Evolutionary conservation across 2,113 vertebrate species (phyloP), one percentile per base, ranked within the genome.

Genomic region (Sarotherodon lohbergeri): DNA sequence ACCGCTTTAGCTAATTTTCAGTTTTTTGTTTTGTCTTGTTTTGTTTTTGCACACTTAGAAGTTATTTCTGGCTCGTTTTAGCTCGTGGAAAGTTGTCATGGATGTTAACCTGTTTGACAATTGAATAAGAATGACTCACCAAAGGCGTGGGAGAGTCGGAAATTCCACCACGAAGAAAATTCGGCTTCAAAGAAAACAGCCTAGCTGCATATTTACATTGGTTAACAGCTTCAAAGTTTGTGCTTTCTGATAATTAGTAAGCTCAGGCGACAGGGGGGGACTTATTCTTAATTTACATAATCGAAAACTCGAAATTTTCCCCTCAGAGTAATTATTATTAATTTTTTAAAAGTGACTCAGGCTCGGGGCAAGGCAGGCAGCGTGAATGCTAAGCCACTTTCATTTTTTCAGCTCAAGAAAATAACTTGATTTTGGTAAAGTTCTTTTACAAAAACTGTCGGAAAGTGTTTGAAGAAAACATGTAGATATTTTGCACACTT

Each of bases 281-380:
- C 81, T 78, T 93, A 29, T 17, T 63, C 78, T 96, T 97, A 94
- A 95, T 98, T 98, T 97, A 97, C 96, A 95, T 90, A 46, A 86
- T 82, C 29, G 83, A 95, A 94, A 92, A 92, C 6, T 68, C 22
- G 10, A 78, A 73, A 89, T 96, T 83, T 90, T 86, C 2, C 17
- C 2, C 48, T 80, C 48, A 22, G 19, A 92, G 54, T 96, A 97
- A 97, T 98, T 97, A 96, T 96, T 85, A 95, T 94, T 88, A 96
- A 95, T 98, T 98, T 97, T 93, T 96, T 93, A 6, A 96, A 96
- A 32, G 11, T 61, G 80, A 11, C 52, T 56, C 50, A 11, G 32
- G 48, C 57, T 84, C 46, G 16, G 8, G 22, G 41, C 39, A 19
- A 73, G 57, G 39, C 57, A 50, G 24, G 50, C 85, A 81, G 54